These are phyloP conservation scores for Yponomeuta cagnagella DNA, from an alignment of 2,888 invertebrate species.

Conservation along the genomic window DNA sequence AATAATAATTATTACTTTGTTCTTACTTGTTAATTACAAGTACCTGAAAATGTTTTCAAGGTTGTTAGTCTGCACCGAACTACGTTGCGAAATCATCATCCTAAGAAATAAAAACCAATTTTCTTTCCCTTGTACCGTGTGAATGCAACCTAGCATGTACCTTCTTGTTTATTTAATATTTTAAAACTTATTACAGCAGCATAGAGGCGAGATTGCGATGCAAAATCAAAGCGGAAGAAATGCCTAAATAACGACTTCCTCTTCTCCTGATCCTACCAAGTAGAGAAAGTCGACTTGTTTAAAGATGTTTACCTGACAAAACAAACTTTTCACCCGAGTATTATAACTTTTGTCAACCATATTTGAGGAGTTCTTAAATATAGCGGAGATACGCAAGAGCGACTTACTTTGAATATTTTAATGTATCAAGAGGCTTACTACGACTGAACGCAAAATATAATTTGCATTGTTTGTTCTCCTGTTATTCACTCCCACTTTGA, in stretches of 20 bases:
- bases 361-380: background rate
- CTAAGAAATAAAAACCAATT: background rate
- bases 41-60: too few relatives aligned
- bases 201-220: background rate
- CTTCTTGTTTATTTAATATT: background rate
- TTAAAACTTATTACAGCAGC: background rate
- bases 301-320: background rate
- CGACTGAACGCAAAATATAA: too few relatives aligned
- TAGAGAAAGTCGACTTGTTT: background rate
- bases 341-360: background rate
- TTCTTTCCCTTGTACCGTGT: background rate
- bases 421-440: background rate
- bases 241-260: background rate
- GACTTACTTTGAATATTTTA: background rate
- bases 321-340: background rate
- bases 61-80: too few relatives aligned
- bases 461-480: too few relatives aligned
- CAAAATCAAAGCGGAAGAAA: background rate
- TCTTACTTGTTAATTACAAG: too few relatives aligned
- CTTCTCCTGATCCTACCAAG: background rate
- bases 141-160: background rate
- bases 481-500: too few relatives aligned
- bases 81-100: too few relatives aligned
- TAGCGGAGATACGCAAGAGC: background rate
- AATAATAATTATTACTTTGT: too few relatives aligned